Percentiles rank a stretch among this genome's conserved stretches.
These are phyloP conservation scores for Calonectris borealis DNA, from an alignment of 2,113 vertebrate species.

Conservation along the genomic window DNA sequence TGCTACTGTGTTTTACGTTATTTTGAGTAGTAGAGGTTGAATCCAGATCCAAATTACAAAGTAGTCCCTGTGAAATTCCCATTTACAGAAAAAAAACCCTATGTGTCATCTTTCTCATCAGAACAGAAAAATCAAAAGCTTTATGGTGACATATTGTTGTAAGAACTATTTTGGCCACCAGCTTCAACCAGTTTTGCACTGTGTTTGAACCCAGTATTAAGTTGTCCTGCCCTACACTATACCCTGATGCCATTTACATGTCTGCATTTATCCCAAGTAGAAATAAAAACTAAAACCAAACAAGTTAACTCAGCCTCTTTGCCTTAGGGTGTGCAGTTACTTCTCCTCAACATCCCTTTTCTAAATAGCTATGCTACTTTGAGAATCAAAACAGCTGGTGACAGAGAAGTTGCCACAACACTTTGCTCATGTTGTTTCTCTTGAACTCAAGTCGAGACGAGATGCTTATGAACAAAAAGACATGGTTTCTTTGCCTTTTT, in stretches of 20 bases:
- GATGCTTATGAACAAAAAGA: not conserved
- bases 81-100: not conserved
- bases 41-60: not conserved
- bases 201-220: not conserved
- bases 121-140: not conserved
- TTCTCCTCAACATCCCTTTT: not conserved
- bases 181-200: not conserved
- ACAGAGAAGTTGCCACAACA: not conserved
- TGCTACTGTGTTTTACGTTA: fast-evolving
- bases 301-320: not conserved
- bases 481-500: not conserved
- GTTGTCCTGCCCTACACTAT: not conserved
- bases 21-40: not conserved
- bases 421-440: slow-evolving; percentile 2
- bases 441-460: not conserved
- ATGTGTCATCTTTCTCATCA: not conserved
- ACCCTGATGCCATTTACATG: not conserved
- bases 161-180: not conserved
- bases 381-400: not conserved
- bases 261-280: not conserved
- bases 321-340: not conserved
- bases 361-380: not conserved
- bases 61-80: not conserved
- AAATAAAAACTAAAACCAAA: not conserved
- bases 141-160: not conserved